Evolutionary conservation across 2,888 invertebrate genomes (phyloP).

Genomic region (Perithous albicinctus): DNA sequence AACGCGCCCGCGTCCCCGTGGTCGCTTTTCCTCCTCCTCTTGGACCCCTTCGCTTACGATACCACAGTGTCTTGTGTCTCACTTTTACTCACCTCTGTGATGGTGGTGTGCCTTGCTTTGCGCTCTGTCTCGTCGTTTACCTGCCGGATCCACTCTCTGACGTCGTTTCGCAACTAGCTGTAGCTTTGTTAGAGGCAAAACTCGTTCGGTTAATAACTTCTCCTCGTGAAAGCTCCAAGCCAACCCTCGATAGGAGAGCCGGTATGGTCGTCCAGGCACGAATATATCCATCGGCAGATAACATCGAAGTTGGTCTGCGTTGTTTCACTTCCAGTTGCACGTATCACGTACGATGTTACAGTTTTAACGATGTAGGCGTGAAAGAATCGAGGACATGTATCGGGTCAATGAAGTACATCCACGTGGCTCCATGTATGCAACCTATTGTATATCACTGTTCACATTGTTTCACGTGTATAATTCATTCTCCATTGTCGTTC

Average conservation of each 20-base stretch:
- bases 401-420: neutral
- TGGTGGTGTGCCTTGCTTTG: neutral
- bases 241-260: slow-evolving; percentile 69
- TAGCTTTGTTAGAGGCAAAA: slow-evolving; percentile 76
- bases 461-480: neutral
- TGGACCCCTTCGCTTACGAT: slow-evolving; percentile 1
- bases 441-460: neutral
- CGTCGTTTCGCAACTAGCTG: slow-evolving; percentile 72
- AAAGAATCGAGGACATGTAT: slow-evolving; percentile 4
- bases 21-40: slow-evolving; percentile 53
- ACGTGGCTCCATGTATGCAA: neutral
- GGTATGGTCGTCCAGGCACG: slow-evolving; percentile 66
- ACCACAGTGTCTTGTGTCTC: neutral
- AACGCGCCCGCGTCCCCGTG: slow-evolving; percentile 64
- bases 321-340: neutral
- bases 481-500: slow-evolving; percentile 2
- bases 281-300: slow-evolving; percentile 48
- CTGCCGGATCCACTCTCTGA: slow-evolving; percentile 59
- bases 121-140: slow-evolving; percentile 21
- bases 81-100: neutral
- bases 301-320: slow-evolving; percentile 18
- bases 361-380: slow-evolving; percentile 14
- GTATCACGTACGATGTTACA: slow-evolving; percentile 1
- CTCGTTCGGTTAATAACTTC: slow-evolving; percentile 75
- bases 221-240: slow-evolving; percentile 32